Conservation (phyloP, 2,113 vertebrate species). For the Sphyrna mokarran region DNA sequence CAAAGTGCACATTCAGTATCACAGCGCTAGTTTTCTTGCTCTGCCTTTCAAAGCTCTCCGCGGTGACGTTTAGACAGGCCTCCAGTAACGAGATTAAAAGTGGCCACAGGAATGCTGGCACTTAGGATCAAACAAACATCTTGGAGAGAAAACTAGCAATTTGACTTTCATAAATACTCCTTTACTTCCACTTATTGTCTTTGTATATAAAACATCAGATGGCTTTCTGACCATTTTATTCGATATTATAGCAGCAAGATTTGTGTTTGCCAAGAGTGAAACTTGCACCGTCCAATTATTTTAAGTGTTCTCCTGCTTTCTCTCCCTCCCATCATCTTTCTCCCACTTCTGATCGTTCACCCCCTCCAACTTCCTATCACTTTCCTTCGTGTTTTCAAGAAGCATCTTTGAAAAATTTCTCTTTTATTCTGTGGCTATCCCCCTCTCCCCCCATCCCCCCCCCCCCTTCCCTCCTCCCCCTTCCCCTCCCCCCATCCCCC, state of each 20-base stretch:
- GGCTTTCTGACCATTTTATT: too few relatives aligned
- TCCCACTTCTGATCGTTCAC: too few relatives aligned
- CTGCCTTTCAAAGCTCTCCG: not conserved
- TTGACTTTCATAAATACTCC: not conserved
- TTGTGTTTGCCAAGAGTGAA: not conserved
- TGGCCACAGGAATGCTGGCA: not conserved
- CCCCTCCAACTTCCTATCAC: too few relatives aligned
- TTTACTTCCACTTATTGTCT: not conserved
- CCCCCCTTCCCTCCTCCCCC: too few relatives aligned
- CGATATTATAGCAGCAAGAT: not conserved
- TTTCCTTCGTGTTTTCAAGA: too few relatives aligned
- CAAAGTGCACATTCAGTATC: not conserved
- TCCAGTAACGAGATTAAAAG: not conserved
- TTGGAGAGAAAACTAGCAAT: not conserved
- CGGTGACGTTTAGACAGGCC: not conserved
- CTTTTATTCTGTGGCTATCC: too few relatives aligned
- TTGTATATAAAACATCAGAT: not conserved
- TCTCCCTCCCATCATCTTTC: not conserved
- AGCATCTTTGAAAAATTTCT: too few relatives aligned
- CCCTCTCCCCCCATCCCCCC: too few relatives aligned
- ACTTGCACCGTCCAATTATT: not conserved
- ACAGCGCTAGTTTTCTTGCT: not conserved
- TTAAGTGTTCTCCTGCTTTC: not conserved
- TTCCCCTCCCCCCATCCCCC: too few relatives aligned
- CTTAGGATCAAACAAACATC: not conserved